phyloP scores from a whole-genome alignment of 2,797 vertebrate genomes.

The Pseudotriccus pelzelni region DNA sequence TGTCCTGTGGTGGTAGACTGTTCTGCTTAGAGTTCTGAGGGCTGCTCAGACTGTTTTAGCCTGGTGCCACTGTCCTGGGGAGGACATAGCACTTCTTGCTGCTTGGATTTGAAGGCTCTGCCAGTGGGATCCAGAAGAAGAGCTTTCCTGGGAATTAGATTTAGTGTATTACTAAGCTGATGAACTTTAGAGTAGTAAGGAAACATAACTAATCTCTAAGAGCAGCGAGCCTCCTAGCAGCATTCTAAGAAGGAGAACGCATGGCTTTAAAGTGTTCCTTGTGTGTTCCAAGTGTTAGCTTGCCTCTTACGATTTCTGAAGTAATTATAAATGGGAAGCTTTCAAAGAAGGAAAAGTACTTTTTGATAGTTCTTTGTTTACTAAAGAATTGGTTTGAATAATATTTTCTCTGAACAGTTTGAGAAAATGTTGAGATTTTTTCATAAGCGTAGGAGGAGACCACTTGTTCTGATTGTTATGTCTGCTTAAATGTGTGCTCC shows the following conservation, averaged over 20 bases:
- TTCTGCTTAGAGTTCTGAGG: not conserved
- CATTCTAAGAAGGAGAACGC: not conserved
- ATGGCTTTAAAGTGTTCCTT: not conserved
- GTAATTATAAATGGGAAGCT: not conserved
- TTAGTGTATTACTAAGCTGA: not conserved
- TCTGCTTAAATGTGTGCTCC: not conserved
- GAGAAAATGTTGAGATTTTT: not conserved
- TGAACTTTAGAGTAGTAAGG: not conserved
- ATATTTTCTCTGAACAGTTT: not conserved
- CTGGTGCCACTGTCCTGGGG: not conserved
- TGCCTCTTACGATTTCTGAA: not conserved
- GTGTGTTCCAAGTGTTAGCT: not conserved
- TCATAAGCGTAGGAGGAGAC: not conserved
- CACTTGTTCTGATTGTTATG: not conserved
- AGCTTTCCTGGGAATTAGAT: not conserved
- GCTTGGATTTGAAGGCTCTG: not conserved
- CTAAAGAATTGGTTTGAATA: not conserved
- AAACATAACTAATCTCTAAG: not conserved
- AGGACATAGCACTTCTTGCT: not conserved
- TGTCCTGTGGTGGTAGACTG: not conserved
- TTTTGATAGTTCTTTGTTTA: not conserved
- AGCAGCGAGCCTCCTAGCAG: not conserved
- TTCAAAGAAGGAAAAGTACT: not conserved
- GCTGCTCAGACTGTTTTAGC: not conserved
- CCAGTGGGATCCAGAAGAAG: not conserved